Conservation (phyloP, 2,113 vertebrate genomes). For the Clarias macrocephalus region DNA sequence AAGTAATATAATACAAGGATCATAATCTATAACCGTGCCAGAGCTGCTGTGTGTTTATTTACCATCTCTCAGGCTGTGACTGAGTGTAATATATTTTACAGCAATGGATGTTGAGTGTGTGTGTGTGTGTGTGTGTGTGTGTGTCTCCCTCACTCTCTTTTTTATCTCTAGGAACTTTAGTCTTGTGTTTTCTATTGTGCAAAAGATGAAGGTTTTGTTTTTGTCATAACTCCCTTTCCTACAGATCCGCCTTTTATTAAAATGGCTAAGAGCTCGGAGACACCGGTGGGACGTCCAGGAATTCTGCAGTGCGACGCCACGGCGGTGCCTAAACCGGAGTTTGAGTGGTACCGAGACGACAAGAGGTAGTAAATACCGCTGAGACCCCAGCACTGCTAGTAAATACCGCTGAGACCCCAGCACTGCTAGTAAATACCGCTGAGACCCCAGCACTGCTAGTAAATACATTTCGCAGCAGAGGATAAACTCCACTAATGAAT, state of each 20-base stretch:
- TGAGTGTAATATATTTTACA: slow-evolving; percentile 11
- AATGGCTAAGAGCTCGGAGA: slow-evolving; percentile 90
- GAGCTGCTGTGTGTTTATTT: background rate
- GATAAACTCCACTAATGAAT: background rate
- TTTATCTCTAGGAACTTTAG: background rate
- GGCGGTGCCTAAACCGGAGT: slow-evolving; percentile 89
- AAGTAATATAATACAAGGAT: slow-evolving; percentile 23
- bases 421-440: background rate
- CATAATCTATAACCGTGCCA: background rate
- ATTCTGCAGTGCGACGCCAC: slow-evolving; percentile 90
- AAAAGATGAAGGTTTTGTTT: background rate
- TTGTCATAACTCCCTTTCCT: slow-evolving; percentile 49
- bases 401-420: background rate
- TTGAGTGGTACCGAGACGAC: slow-evolving; percentile 97
- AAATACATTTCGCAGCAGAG: background rate
- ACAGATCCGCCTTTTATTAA: slow-evolving; percentile 94
- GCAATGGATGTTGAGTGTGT: background rate
- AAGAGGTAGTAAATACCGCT: slow-evolving; percentile 78
- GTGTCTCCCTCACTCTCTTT: background rate
- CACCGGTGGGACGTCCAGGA: slow-evolving; percentile 84
- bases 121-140: background rate
- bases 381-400: background rate
- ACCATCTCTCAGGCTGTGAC: slow-evolving; percentile 19
- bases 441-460: background rate
- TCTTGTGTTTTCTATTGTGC: background rate